phyloP scores from a whole-genome alignment of 2,797 vertebrate species.

The Mionectes olivaceus region DNA sequence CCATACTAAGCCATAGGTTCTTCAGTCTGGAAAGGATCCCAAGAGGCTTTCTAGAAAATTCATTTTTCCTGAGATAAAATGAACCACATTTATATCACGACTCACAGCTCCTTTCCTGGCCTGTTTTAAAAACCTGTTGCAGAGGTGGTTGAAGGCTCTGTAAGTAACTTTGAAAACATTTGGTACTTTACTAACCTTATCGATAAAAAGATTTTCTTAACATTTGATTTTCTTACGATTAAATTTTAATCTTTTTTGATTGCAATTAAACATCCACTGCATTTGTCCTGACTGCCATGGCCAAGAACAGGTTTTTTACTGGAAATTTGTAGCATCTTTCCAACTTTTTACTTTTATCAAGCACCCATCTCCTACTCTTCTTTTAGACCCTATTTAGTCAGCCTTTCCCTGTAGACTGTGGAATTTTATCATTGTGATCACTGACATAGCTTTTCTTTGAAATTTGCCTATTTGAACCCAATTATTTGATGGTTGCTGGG shows the following conservation, averaged over 20 bases:
- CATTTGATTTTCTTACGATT: not conserved
- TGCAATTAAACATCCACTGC: not conserved
- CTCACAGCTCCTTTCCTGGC: not conserved
- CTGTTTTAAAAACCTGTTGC: not conserved
- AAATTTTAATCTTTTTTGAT: not conserved
- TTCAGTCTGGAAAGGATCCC: not conserved
- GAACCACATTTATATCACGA: not conserved
- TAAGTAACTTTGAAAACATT: not conserved
- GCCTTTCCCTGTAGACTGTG: not conserved
- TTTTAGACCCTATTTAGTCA: not conserved
- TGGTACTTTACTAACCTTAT: not conserved
- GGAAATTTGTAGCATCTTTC: not conserved
- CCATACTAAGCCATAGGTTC: not conserved
- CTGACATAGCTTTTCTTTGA: not conserved
- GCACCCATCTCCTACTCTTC: not conserved
- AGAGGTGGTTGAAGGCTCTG: not conserved
- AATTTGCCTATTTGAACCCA: not conserved
- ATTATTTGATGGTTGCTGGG: not conserved
- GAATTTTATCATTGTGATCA: not conserved
- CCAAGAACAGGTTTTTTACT: not conserved
- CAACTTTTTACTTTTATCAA: not conserved
- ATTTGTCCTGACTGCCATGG: not conserved
- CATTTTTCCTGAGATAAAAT: not conserved
- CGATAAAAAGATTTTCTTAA: not conserved
- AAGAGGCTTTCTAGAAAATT: not conserved